Conservation (phyloP, 2,113 vertebrate species). For the Hydropotes inermis region DNA sequence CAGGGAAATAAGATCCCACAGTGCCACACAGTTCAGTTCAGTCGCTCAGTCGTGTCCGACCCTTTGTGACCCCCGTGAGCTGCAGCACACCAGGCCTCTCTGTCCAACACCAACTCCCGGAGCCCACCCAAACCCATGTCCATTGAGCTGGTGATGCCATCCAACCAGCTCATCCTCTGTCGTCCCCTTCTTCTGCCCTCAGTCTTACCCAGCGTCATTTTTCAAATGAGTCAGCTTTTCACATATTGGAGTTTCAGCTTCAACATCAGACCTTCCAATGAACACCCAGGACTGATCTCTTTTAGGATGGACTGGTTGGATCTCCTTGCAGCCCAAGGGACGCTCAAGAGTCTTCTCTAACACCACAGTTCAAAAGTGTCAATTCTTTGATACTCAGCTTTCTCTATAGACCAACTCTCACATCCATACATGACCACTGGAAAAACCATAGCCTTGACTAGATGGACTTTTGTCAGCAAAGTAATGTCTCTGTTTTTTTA, state of each 20-base stretch:
- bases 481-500: background rate
- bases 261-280: background rate
- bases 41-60: background rate
- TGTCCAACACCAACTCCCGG: background rate
- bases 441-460: background rate
- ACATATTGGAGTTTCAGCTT: background rate
- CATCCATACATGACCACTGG: background rate
- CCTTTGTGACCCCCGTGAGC: rapidly evolving
- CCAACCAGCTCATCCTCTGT: background rate
- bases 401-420: background rate
- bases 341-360: background rate
- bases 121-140: background rate
- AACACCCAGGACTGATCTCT: background rate
- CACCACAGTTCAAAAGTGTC: background rate
- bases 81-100: background rate
- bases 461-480: background rate
- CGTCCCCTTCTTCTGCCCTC: background rate
- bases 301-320: background rate
- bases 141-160: background rate
- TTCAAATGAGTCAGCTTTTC: background rate
- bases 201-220: background rate
- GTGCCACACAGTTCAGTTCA: background rate
- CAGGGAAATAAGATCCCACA: background rate
- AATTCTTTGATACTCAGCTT: rapidly evolving
- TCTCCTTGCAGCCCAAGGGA: background rate